phyloP scores from a whole-genome alignment of 2,888 invertebrate genomes.

The Eulithis testata region DNA sequence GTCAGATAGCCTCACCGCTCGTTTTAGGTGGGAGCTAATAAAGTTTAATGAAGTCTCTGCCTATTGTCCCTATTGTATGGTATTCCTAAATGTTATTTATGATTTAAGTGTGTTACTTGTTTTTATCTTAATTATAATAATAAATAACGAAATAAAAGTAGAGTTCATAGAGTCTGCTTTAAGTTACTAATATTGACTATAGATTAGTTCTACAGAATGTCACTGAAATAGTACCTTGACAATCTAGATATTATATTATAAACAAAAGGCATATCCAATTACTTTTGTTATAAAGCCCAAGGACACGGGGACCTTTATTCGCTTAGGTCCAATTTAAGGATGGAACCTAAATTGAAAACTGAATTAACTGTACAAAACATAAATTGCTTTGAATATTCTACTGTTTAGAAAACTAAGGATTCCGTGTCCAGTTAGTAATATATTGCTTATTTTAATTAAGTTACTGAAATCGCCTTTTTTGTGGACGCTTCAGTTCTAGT shows the following conservation, averaged over 20 bases:
- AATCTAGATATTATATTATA: not conserved
- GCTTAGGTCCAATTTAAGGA: not conserved
- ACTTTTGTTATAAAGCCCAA: not conserved
- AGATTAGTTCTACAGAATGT: too few relatives aligned
- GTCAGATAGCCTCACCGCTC: too few relatives aligned
- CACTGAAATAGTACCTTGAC: too few relatives aligned
- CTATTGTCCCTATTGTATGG: too few relatives aligned
- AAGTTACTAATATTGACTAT: too few relatives aligned
- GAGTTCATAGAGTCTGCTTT: too few relatives aligned
- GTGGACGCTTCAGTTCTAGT: not conserved
- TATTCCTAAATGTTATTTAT: too few relatives aligned
- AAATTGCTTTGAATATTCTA: not conserved
- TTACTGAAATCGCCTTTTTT: constrained; percentile 4
- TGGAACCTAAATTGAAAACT: constrained; percentile 1
- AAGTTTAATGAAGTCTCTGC: too few relatives aligned
- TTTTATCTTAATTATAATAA: too few relatives aligned
- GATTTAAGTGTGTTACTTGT: too few relatives aligned
- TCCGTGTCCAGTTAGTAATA: not conserved
- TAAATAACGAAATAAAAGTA: too few relatives aligned
- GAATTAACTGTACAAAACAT: not conserved
- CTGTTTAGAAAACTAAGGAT: not conserved
- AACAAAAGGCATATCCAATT: not conserved
- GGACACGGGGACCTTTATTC: not conserved
- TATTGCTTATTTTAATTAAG: constrained; percentile 13
- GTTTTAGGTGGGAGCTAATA: too few relatives aligned